phyloP scores from a whole-genome alignment of 2,888 invertebrate species.

The Herminia tarsipennalis region DNA sequence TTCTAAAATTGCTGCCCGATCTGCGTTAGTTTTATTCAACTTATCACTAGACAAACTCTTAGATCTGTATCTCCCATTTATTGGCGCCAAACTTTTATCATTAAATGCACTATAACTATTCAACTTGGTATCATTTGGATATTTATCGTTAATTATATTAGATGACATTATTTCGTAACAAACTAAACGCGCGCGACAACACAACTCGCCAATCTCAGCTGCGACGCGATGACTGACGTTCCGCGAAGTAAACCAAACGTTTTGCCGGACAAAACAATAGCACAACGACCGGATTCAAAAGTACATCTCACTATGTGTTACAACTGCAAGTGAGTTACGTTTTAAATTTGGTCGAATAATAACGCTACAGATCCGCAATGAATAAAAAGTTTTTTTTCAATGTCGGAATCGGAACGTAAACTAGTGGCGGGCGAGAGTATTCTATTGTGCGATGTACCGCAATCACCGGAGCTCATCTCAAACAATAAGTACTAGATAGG shows the following conservation, averaged over 20 bases:
- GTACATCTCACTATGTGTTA: conserved; percentile 47
- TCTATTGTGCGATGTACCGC: conserved; percentile 37
- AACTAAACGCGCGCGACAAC: conserved; percentile 64
- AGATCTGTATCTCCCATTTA: conserved; percentile 73
- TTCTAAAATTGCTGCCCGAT: conserved; percentile 77
- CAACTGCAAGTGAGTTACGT: conserved; percentile 30
- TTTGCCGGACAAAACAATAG: conserved; percentile 71
- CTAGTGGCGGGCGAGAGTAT: conserved; percentile 47
- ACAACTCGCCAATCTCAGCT: conserved; percentile 66
- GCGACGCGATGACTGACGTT: conserved; percentile 72
- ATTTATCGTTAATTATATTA: conserved; percentile 73
- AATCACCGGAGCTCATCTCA: conserved; percentile 14
- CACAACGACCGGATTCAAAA: conserved; percentile 58
- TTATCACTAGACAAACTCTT: conserved; percentile 83
- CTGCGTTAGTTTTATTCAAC: conserved; percentile 75
- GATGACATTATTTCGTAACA: conserved; percentile 76
- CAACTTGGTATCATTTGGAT: conserved; percentile 69
- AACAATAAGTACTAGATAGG: conserved; percentile 28
- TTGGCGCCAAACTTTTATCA: conserved; percentile 72
- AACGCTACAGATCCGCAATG: conserved; percentile 27
- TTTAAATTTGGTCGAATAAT: conserved; percentile 50
- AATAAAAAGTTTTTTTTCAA: conserved; percentile 52
- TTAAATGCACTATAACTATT: conserved; percentile 73
- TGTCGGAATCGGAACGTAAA: conserved; percentile 54
- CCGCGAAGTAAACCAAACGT: conserved; percentile 61